Percentiles rank a stretch among this genome's conserved stretches.
Evolutionary conservation across 2,797 vertebrate species (phyloP).

Genomic region (Acanthurus leucopareius): DNA sequence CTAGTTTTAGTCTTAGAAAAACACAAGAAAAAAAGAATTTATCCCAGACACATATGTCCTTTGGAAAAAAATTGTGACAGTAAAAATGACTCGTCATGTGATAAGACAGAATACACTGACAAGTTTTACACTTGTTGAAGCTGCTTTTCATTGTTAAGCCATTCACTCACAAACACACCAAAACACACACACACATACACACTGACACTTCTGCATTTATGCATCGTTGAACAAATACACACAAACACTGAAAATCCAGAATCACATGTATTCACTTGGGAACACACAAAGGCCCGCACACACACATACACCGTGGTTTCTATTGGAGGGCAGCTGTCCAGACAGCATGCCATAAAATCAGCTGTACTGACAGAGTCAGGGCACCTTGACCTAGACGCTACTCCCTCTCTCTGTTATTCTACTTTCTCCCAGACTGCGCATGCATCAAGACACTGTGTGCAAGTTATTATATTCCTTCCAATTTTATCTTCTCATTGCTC

Average conservation of each 20-base stretch:
- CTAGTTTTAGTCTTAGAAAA: background rate
- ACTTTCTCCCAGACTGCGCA: slow-evolving; percentile 39
- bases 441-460: no score
- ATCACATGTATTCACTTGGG: slow-evolving; percentile 25
- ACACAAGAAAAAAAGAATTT: background rate
- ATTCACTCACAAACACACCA: background rate
- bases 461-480: no score
- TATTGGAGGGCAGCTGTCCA: slow-evolving; percentile 69
- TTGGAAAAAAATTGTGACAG: background rate
- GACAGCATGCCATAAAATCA: slow-evolving; percentile 80
- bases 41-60: background rate
- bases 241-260: slow-evolving; percentile 32
- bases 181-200: background rate
- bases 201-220: background rate
- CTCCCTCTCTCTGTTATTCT: slow-evolving; percentile 61
- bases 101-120: background rate
- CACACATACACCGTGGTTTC: slow-evolving; percentile 49
- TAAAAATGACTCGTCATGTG: background rate
- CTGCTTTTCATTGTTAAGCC: slow-evolving; percentile 8
- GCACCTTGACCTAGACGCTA: slow-evolving; percentile 82
- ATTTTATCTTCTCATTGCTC: background rate
- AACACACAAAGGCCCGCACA: slow-evolving; percentile 17
- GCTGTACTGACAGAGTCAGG: slow-evolving; percentile 81
- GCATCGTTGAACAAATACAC: slow-evolving; percentile 1
- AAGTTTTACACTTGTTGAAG: slow-evolving; percentile 1